Percentiles rank a stretch among this genome's conserved stretches.
phyloP scores from a whole-genome alignment of 2,113 vertebrate species.

The Forbesichthys agassizii region DNA sequence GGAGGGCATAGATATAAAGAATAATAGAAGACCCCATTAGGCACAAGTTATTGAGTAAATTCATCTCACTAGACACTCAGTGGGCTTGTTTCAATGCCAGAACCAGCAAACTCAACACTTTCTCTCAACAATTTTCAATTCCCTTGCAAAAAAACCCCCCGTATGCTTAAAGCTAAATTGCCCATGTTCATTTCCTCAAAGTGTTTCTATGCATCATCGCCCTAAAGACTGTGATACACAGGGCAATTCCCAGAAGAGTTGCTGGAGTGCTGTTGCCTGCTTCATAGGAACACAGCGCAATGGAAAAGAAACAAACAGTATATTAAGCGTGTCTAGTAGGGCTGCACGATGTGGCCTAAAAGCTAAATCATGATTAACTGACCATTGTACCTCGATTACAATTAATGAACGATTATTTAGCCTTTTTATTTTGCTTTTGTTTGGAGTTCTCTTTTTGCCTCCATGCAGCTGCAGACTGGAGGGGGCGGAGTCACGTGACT shows the following conservation, averaged over 20 bases:
- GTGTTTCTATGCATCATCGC: conserved; percentile 48
- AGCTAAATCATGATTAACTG: too few species aligned
- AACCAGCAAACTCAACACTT: conserved; percentile 48
- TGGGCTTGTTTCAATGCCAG: conserved; percentile 42
- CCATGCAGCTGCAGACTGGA: too few species aligned
- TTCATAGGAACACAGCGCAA: conserved; percentile 7
- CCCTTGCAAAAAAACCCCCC: conserved; percentile 38
- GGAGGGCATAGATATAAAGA: conserved; percentile 43
- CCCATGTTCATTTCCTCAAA: conserved; percentile 41
- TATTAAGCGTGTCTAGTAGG: too few species aligned
- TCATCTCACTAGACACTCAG: conserved; percentile 54
- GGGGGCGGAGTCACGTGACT: too few species aligned
- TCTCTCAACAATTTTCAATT: conserved; percentile 41
- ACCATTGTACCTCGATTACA: too few species aligned
- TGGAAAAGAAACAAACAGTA: too few species aligned
- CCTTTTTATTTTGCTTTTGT: too few species aligned
- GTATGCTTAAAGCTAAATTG: conserved; percentile 52
- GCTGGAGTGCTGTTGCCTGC: conserved; percentile 14
- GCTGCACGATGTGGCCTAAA: too few species aligned
- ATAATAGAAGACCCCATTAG: conserved; percentile 59
- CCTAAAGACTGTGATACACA: conserved; percentile 28
- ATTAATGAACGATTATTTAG: too few species aligned
- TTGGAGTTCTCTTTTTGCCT: too few species aligned
- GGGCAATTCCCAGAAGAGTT: conserved; percentile 32
- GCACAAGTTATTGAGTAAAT: conserved; percentile 58